Evolutionary conservation across 2,888 invertebrate genomes (phyloP).

Genomic region (Plagodis pulveraria): DNA sequence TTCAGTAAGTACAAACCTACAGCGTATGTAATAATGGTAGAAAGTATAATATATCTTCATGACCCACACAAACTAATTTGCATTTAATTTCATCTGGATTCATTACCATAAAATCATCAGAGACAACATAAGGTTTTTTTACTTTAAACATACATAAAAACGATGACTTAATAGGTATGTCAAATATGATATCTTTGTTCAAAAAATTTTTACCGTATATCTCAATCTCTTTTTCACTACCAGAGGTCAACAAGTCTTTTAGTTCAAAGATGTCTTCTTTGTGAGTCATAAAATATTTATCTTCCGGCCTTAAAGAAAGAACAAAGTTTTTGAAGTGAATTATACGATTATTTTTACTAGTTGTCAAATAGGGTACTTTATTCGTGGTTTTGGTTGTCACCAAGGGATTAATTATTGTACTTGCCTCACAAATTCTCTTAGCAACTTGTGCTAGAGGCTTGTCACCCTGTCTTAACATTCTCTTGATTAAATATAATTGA

Average conservation of each 20-base stretch:
- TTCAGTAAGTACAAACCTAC: background rate
- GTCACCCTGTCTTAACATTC: constrained; percentile 5
- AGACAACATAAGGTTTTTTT: constrained; percentile 8
- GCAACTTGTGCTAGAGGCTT: constrained; percentile 9
- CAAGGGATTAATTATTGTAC: constrained; percentile 16
- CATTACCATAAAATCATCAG: constrained; percentile 5
- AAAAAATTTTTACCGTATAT: constrained; percentile 8
- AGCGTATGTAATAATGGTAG: constrained; percentile 17
- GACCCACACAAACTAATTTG: constrained; percentile 14
- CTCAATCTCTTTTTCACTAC: background rate
- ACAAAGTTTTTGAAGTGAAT: constrained; percentile 17
- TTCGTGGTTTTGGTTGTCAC: background rate
- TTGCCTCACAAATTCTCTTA: constrained; percentile 1
- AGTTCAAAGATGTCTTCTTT: constrained; percentile 21
- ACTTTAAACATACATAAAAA: constrained; percentile 25
- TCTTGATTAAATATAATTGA: constrained; percentile 1
- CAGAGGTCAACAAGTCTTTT: background rate
- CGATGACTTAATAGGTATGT: constrained; percentile 19
- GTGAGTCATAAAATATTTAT: constrained; percentile 21
- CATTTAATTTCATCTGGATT: constrained; percentile 16
- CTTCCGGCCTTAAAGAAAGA: constrained; percentile 9
- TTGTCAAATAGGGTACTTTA: constrained; percentile 7
- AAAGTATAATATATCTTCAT: constrained; percentile 12
- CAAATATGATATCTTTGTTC: constrained; percentile 6
- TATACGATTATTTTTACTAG: constrained; percentile 11